Percentiles rank a stretch among this genome's conserved stretches.
Conservation (phyloP, 2,888 invertebrate genomes). For the Chrysolina oricalcia region DNA sequence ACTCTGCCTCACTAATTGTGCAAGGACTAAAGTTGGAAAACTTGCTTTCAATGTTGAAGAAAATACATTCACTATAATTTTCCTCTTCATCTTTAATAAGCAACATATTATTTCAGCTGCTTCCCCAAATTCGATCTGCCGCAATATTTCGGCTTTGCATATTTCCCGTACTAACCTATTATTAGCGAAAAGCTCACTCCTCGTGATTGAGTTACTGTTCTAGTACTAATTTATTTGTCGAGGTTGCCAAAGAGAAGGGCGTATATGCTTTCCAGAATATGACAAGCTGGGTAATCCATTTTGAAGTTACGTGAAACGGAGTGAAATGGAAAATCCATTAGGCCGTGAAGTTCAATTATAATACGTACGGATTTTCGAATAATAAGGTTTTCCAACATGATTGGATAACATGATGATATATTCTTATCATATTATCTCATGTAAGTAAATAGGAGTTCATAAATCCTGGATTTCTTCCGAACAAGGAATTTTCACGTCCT, state of each 20-base stretch:
- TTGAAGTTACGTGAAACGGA: not conserved
- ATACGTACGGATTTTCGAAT: not conserved
- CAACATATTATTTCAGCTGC: no score
- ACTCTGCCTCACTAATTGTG: no score
- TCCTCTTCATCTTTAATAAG: no score
- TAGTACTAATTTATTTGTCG: constrained; percentile 17
- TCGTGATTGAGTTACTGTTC: constrained; percentile 13
- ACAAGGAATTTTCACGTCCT: no score
- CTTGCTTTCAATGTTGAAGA: no score
- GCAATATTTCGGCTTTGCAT: not conserved
- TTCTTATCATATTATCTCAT: no score
- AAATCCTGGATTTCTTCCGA: no score
- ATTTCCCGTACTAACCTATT: constrained; percentile 12
- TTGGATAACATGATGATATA: no score
- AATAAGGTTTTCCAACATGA: not conserved
- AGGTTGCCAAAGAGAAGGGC: constrained; percentile 5
- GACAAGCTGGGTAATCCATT: constrained; percentile 12
- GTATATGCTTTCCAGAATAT: constrained; percentile 12
- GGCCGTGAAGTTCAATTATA: not conserved
- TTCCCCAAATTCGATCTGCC: not conserved
- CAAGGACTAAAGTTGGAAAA: no score
- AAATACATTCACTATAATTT: no score
- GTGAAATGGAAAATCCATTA: not conserved
- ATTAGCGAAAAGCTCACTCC: constrained; percentile 6
- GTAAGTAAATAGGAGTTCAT: no score